Conservation (phyloP, 2,113 vertebrate species). For the Orcinus orca region DNA sequence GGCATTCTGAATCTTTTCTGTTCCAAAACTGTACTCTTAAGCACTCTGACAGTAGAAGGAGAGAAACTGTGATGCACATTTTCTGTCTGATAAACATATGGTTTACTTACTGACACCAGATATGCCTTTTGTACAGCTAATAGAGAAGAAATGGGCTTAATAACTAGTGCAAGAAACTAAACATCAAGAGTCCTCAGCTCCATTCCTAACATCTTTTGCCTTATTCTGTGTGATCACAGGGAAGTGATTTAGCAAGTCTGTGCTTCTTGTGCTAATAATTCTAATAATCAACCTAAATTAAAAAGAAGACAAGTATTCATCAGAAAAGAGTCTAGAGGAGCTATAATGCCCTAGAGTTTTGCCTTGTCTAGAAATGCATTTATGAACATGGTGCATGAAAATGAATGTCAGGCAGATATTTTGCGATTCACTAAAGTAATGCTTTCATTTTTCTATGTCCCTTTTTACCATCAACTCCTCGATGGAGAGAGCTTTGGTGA, state of each 20-base stretch:
- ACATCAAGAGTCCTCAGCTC: neutral
- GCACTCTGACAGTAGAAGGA: conserved; percentile 52
- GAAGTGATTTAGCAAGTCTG: neutral
- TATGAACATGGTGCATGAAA: neutral
- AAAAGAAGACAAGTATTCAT: neutral
- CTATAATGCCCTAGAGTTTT: neutral
- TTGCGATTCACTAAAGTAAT: neutral
- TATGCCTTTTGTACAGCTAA: neutral
- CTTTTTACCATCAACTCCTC: neutral
- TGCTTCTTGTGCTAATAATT: neutral
- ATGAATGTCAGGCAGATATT: neutral
- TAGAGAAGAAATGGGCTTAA: neutral
- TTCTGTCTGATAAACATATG: conserved; percentile 31
- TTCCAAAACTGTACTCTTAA: conserved; percentile 54
- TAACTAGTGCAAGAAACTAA: conserved; percentile 6
- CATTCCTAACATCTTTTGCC: neutral
- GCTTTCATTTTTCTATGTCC: neutral
- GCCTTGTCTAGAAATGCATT: neutral
- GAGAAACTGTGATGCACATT: neutral
- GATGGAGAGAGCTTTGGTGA: neutral
- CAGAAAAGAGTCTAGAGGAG: neutral
- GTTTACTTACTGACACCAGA: neutral
- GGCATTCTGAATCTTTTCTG: conserved; percentile 61
- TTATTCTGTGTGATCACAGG: neutral
- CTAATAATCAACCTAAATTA: neutral